phyloP scores from a whole-genome alignment of 2,797 vertebrate species.

The Pangasius krempfi region DNA sequence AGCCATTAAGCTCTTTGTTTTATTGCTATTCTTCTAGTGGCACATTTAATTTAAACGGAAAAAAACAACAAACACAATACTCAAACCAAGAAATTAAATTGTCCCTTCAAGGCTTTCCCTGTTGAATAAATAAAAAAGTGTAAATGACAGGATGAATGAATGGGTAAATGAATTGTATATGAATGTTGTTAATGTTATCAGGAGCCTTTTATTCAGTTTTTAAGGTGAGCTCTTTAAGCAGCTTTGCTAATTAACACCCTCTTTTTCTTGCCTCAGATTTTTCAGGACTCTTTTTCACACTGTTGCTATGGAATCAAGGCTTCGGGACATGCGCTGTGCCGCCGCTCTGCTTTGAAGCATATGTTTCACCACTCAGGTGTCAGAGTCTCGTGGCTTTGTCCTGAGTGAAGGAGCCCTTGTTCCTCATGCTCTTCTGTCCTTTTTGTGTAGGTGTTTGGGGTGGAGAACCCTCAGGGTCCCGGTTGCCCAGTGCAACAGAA shows the following conservation, averaged over 20 bases:
- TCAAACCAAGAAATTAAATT: neutral
- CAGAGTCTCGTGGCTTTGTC: slow-evolving; percentile 4
- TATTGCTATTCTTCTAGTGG: slow-evolving; percentile 23
- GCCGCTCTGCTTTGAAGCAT: slow-evolving; percentile 46
- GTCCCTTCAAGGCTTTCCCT: neutral
- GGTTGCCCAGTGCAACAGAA: slow-evolving; percentile 76
- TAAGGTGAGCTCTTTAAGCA: slow-evolving; percentile 21
- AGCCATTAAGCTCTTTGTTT: slow-evolving; percentile 19
- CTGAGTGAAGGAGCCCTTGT: neutral
- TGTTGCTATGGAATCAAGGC: slow-evolving; percentile 60
- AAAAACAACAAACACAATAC: neutral
- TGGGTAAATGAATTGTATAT: neutral
- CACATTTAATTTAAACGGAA: neutral
- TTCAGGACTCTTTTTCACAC: neutral
- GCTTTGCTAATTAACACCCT: slow-evolving; percentile 28
- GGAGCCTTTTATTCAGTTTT: neutral
- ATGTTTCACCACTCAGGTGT: slow-evolving; percentile 49
- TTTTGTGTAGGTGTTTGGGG: slow-evolving; percentile 87
- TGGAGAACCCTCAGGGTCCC: slow-evolving; percentile 85
- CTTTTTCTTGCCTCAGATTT: slow-evolving; percentile 12
- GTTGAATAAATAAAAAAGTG: neutral
- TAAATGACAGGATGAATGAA: neutral
- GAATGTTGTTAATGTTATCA: neutral
- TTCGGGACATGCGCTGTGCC: slow-evolving; percentile 28
- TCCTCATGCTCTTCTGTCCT: slow-evolving; percentile 39